These are phyloP conservation scores for Rhadina sibilatrix DNA, from an alignment of 2,113 vertebrate genomes.

Conservation along the genomic window DNA sequence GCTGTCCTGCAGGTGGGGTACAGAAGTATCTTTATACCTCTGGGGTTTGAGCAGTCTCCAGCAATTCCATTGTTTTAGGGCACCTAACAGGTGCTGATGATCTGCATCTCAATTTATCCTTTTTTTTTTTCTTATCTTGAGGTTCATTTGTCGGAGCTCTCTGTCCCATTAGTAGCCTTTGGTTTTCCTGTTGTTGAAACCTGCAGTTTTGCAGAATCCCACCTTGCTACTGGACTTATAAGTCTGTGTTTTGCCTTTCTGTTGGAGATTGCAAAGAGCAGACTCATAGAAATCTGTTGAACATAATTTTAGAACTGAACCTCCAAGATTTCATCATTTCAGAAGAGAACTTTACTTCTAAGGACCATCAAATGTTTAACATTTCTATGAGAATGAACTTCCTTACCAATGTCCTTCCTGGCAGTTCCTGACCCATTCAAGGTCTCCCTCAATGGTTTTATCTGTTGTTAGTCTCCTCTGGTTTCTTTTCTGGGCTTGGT, in stretches of 20 bases:
- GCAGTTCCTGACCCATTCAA: not conserved
- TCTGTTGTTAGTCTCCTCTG: not conserved
- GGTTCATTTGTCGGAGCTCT: fast-evolving
- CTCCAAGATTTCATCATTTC: not conserved
- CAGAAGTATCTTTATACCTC: not conserved
- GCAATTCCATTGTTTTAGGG: not conserved
- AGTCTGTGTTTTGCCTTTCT: not conserved
- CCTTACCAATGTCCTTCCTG: not conserved
- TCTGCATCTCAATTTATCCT: not conserved
- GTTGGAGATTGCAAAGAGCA: not conserved
- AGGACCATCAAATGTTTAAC: not conserved
- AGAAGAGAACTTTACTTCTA: not conserved
- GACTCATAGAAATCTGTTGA: not conserved
- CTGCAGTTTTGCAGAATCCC: not conserved
- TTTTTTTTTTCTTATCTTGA: not conserved
- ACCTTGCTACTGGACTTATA: not conserved
- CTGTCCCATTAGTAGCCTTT: not conserved
- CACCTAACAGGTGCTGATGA: not conserved
- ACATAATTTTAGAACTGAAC: not conserved
- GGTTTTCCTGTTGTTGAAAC: not conserved
- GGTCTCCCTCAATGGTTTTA: not conserved
- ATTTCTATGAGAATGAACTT: not conserved
- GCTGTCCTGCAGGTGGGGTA: not conserved
- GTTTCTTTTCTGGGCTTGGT: not conserved
- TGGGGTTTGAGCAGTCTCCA: not conserved